These are phyloP conservation scores for Sceliomorpha sp. DNA, from an alignment of 2,888 invertebrate genomes.

Conservation along the genomic window DNA sequence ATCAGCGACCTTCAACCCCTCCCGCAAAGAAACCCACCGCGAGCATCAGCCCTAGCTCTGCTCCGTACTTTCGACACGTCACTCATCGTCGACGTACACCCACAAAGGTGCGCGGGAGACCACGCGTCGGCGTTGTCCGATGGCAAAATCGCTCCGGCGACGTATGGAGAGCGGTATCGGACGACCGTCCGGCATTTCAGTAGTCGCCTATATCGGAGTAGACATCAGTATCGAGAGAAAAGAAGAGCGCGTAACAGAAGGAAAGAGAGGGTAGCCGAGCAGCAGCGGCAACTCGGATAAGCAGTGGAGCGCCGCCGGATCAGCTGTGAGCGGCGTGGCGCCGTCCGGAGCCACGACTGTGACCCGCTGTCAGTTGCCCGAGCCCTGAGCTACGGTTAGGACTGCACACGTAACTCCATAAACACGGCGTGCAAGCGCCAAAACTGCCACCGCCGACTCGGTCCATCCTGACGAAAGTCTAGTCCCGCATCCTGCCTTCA, in stretches of 20 bases:
- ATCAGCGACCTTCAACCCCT: no score
- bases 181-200: slow-evolving; percentile 8
- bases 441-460: slow-evolving; percentile 14
- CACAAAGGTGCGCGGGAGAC: slow-evolving; percentile 27
- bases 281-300: slow-evolving; percentile 34
- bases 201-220: slow-evolving; percentile 22
- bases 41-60: no score
- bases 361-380: slow-evolving; percentile 79
- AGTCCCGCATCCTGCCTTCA: slow-evolving; percentile 24
- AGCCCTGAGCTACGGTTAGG: slow-evolving; percentile 80
- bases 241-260: slow-evolving; percentile 8
- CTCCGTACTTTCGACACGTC: no score
- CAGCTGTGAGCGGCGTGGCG: slow-evolving; percentile 61
- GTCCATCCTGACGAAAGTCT: slow-evolving; percentile 17
- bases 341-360: slow-evolving; percentile 56
- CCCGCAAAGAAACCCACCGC: no score
- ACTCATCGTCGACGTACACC: no score
- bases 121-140: slow-evolving; percentile 5
- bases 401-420: slow-evolving; percentile 66
- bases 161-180: slow-evolving; percentile 7
- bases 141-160: not conserved
- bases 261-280: slow-evolving; percentile 1
- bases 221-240: slow-evolving; percentile 13
- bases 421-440: slow-evolving; percentile 15
- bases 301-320: slow-evolving; percentile 36